Conservation (phyloP, 2,797 vertebrate genomes). For the Epinephelus coioides region DNA sequence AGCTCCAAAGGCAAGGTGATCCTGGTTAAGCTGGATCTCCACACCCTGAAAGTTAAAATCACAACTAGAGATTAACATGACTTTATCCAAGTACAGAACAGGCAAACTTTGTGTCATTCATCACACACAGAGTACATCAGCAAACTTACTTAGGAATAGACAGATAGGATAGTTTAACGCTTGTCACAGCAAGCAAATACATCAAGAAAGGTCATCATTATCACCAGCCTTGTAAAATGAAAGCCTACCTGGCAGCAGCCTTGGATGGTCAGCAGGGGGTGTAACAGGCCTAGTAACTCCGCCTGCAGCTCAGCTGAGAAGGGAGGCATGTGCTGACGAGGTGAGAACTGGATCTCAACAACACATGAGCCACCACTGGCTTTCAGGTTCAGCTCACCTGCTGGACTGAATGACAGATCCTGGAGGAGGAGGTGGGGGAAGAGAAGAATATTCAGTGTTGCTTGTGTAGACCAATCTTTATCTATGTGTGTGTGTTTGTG, state of each 20-base stretch:
- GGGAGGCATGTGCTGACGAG: constrained; percentile 74
- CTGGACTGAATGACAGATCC: constrained; percentile 87
- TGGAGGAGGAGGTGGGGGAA: constrained; percentile 53
- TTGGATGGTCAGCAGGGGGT: constrained; percentile 86
- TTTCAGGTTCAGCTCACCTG: constrained; percentile 81
- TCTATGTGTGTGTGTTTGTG: constrained; percentile 12
- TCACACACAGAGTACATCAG: too few species aligned
- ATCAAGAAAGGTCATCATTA: neutral
- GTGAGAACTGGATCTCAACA: constrained; percentile 87
- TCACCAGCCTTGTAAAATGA: neutral
- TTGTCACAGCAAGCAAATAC: too few species aligned
- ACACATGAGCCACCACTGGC: constrained; percentile 81
- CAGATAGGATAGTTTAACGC: too few species aligned
- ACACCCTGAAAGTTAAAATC: constrained; percentile 73
- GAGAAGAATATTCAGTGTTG: neutral
- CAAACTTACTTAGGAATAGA: too few species aligned
- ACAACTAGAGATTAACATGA: neutral
- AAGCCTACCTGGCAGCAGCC: constrained; percentile 88
- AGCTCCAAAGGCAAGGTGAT: constrained; percentile 89
- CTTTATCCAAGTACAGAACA: neutral
- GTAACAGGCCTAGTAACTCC: constrained; percentile 82
- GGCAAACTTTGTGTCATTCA: neutral
- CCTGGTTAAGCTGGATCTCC: constrained; percentile 87
- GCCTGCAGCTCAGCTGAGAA: constrained; percentile 89
- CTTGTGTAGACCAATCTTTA: neutral